Evolutionary conservation across 2,797 vertebrate species (phyloP), one percentile per base, ranked within the genome.

Genomic region (Esox masquinongy): DNA sequence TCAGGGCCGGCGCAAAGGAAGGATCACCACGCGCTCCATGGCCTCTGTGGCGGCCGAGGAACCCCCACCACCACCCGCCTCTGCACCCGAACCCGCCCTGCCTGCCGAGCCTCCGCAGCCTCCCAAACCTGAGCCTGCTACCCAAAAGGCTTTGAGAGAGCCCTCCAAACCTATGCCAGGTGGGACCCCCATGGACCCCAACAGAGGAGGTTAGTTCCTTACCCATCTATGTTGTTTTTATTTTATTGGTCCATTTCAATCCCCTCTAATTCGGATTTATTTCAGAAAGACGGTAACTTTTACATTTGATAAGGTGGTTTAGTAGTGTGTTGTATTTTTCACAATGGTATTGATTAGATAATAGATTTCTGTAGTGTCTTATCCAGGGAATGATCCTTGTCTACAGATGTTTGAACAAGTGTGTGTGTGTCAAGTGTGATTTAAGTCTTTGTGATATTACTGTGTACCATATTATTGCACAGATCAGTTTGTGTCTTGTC

Each of bases 11-110:
- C 94, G 98, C 26, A 99, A 99, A 87, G 97, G 97, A 89, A 93
- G 98, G 72, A 96, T 99, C 93, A 98, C 97, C 90, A 99, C 98
- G 79, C 95, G 98, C 83, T 99, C 98, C 77, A 99, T 99, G 98
- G 98, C 98, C 0, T 95, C 96, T 64, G 96, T 92, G 89, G 90
- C 90, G 56, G 89, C 95, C 0, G 97, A 98, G 84, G 97, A 99
- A 12, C 29, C 1, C 29, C 93, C 93, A 0, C 95, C 95, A 1
- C 92, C 94, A 0, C 81, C 95, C n/a, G 90, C 95, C 77, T 91
- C 95, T 19, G 90, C 95, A 77, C 91, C 94, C 1, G 96, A 97
- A 6, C 93, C 96, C 0, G 84, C 84, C 82, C 22, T 92, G 87
- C 88, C 90, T 69, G 2, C 22, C 22, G 94, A 95, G 83, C 88